These are phyloP conservation scores for Hirundichthys speculiger DNA, from an alignment of 2,113 vertebrate species.

Conservation along the genomic window DNA sequence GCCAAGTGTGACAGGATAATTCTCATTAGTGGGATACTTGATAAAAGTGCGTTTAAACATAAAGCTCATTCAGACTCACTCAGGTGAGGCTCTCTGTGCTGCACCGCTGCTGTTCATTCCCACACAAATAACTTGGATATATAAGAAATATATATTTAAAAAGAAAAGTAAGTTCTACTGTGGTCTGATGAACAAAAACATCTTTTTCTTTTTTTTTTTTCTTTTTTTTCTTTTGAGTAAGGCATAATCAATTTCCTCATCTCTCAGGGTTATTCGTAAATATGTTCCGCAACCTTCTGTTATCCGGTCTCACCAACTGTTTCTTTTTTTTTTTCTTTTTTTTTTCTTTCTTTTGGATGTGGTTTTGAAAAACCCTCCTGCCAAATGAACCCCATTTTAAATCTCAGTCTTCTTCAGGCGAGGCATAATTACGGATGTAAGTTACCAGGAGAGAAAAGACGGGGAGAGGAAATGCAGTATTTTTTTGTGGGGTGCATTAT, in stretches of 20 bases:
- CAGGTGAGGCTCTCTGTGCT: too few relatives aligned
- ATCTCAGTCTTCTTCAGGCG: constrained; percentile 60
- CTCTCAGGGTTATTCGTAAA: constrained; percentile 31
- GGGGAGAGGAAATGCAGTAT: constrained; percentile 11
- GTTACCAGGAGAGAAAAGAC: constrained; percentile 31
- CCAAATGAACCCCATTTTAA: constrained; percentile 64
- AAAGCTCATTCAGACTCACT: too few relatives aligned
- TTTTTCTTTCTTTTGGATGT: constrained; percentile 39
- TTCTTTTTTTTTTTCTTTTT: neutral
- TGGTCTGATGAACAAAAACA: constrained; percentile 8
- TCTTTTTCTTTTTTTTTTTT: neutral
- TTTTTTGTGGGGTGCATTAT: constrained; percentile 9
- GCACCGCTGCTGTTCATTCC: too few relatives aligned
- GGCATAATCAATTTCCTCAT: constrained; percentile 34
- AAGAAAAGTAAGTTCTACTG: neutral
- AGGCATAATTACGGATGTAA: constrained; percentile 56
- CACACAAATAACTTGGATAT: neutral
- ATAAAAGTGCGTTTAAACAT: too few relatives aligned
- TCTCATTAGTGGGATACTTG: too few relatives aligned
- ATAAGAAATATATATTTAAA: too few relatives aligned
- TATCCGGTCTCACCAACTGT: constrained; percentile 15
- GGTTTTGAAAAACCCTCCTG: constrained; percentile 59
- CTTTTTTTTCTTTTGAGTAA: constrained; percentile 2
- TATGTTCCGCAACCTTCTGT: constrained; percentile 26
- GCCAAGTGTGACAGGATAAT: constrained; percentile 1